Conservation (phyloP, 1,140 invertebrate genomes). For the Pseudobourletiella spinata region DNA sequence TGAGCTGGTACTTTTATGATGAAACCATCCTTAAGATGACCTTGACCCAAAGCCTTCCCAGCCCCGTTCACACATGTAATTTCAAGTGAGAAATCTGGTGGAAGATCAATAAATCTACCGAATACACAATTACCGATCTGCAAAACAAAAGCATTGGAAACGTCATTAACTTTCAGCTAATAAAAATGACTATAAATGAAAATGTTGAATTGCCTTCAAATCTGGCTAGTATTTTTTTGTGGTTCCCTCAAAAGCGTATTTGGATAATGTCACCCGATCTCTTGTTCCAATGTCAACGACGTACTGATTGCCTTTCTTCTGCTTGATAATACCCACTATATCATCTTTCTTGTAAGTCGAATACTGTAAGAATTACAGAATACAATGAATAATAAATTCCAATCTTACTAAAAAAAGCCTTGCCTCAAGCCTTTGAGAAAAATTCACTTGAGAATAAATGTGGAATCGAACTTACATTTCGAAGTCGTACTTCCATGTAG, state of each 20-base stretch:
- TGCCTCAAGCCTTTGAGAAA: no score
- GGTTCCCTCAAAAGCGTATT: conserved; percentile 80
- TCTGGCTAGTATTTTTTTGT: conserved; percentile 92
- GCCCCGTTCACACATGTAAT: conserved; percentile 25
- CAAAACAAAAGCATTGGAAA: conserved; percentile 56
- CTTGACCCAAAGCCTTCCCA: conserved; percentile 26
- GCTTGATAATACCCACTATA: conserved; percentile 73
- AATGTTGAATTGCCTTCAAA: conserved; percentile 60
- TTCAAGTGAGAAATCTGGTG: conserved; percentile 30
- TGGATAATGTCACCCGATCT: conserved; percentile 74
- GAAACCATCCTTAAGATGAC: conserved; percentile 13
- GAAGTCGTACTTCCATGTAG: conserved; percentile 73
- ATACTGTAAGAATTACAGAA: conserved; percentile 29
- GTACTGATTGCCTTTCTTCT: conserved; percentile 66
- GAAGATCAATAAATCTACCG: conserved; percentile 43
- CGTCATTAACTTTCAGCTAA: no score
- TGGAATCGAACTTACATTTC: conserved; percentile 79
- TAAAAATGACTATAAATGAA: no score
- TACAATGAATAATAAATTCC: no score
- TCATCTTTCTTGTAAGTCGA: conserved; percentile 49
- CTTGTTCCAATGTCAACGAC: conserved; percentile 69
- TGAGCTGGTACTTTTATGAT: conserved; percentile 44
- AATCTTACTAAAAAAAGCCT: no score
- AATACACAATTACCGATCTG: conserved; percentile 69
- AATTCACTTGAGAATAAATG: no score